Base-by-base conservation (phyloP, 1,140 invertebrate species). In the Temnothorax curvispinosus region DNA sequence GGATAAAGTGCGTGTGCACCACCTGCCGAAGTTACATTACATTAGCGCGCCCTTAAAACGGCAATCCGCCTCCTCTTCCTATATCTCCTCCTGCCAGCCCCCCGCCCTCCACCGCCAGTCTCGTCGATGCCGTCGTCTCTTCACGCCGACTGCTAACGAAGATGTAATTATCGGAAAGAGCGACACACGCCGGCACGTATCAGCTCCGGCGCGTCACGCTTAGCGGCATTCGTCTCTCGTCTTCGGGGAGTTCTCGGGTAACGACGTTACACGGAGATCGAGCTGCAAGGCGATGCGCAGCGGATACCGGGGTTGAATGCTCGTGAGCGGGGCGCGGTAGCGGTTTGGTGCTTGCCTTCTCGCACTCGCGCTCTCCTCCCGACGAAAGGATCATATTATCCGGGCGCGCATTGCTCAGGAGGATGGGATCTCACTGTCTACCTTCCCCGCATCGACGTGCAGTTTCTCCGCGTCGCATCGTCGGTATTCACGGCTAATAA, bases 91-190 rank as follows among this genome's bases (percentile, higher is more conserved):
- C 27, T 27, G 5, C 1, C 54, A n/a, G n/a, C 54, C 52, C n/a
- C 4, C 3, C 9, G 7, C 77, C 58, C 78, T 0, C 38, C 38
- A 6, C 21, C 58, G 54, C 54, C 65, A 32, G 4, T 65, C 65
- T 50, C 64, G 41, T 52, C 21, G 47, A 44, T 18, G 27, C 38
- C 38, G 32, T 13, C 18, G 15, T 78, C 54, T 78, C 54, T 54
- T 80, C 72, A 47, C 90, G 92, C 74, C 82, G 88, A 91, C 91
- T 91, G 88, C 90, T 92, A 93, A 93, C 92, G 89, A 92, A 91
- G 90, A 92, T 91, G 92, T 93, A 94, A 94, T 94, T 93, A 94
- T 94, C 92, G 90, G 80, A 91, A 91, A 90, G 91, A 91, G 90
- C 87, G 90, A 90, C 89, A 85, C 88, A 80, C 88, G 84, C 88